Percentiles rank a stretch among this genome's conserved stretches.
phyloP scores from a whole-genome alignment of 1,140 invertebrate genomes.

The Cherax quadricarinatus region DNA sequence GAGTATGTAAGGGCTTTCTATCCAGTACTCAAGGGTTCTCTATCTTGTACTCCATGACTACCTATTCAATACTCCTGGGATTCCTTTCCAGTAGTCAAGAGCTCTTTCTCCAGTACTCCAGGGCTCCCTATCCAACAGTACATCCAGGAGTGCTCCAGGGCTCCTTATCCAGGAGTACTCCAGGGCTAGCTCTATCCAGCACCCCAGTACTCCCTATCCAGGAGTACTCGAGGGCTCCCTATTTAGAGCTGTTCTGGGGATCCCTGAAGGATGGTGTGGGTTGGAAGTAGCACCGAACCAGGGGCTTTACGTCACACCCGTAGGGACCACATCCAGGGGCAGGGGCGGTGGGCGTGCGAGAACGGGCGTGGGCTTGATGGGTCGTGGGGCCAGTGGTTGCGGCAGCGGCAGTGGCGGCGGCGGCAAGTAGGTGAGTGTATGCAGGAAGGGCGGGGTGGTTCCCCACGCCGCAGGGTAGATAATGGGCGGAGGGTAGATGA shows the following conservation, averaged over 20 bases:
- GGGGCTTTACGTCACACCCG: slow-evolving; percentile 43
- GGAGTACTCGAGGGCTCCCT: no score
- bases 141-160: no score
- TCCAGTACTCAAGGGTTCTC: no score
- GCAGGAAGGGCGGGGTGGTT: slow-evolving; percentile 17
- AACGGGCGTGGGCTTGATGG: slow-evolving; percentile 47
- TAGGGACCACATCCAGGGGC: slow-evolving; percentile 29
- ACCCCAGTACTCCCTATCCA: not conserved
- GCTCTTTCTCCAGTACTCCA: no score
- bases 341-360: slow-evolving; percentile 30
- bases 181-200: no score
- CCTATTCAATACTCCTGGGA: no score
- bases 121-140: no score
- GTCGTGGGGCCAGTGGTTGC: slow-evolving; percentile 39
- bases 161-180: no score
- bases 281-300: not conserved
- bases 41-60: no score
- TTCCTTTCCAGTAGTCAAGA: no score
- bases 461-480: slow-evolving; percentile 47
- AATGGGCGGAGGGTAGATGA: slow-evolving; percentile 47
- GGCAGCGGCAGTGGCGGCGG: slow-evolving; percentile 51
- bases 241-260: not conserved
- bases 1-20: no score
- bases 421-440: slow-evolving; percentile 26
- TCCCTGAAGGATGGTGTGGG: not conserved